Conservation (phyloP, 2,113 vertebrate genomes). For the Bufo gargarizans region DNA sequence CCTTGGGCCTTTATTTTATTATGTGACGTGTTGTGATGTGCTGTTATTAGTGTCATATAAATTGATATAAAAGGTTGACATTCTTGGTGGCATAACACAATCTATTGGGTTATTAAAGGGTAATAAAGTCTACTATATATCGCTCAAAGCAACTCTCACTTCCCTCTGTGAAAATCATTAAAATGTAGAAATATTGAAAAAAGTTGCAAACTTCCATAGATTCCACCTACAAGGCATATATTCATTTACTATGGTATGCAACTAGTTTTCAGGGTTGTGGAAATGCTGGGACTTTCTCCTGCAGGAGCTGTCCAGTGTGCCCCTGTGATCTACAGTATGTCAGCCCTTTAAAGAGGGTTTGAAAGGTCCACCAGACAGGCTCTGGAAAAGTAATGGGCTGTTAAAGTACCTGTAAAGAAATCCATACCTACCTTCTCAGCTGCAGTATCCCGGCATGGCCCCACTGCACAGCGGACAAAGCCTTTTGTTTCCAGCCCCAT, state of each 20-base stretch:
- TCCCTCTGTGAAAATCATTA: neutral
- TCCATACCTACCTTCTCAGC: too few species aligned
- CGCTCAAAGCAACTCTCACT: neutral
- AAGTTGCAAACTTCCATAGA: neutral
- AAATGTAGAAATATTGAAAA: neutral
- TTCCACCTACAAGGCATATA: neutral
- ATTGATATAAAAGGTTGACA: slow-evolving; percentile 28
- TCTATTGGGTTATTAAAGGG: slow-evolving; percentile 28
- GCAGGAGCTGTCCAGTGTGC: neutral
- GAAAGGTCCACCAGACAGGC: neutral
- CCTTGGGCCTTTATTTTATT: slow-evolving; percentile 22
- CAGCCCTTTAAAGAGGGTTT: neutral
- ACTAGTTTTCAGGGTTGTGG: neutral
- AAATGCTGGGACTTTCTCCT: neutral
- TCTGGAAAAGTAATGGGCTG: too few species aligned
- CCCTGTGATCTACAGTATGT: neutral
- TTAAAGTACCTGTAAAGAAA: too few species aligned
- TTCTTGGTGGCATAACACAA: neutral
- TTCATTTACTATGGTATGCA: neutral
- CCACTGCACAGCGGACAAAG: too few species aligned
- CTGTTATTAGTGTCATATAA: slow-evolving; percentile 31
- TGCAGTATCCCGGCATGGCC: too few species aligned
- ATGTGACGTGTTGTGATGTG: slow-evolving; percentile 38
- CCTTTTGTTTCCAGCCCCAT: too few species aligned
- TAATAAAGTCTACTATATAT: slow-evolving; percentile 24